Base-by-base conservation (phyloP, 2,113 vertebrate species). In the Azemiops feae region DNA sequence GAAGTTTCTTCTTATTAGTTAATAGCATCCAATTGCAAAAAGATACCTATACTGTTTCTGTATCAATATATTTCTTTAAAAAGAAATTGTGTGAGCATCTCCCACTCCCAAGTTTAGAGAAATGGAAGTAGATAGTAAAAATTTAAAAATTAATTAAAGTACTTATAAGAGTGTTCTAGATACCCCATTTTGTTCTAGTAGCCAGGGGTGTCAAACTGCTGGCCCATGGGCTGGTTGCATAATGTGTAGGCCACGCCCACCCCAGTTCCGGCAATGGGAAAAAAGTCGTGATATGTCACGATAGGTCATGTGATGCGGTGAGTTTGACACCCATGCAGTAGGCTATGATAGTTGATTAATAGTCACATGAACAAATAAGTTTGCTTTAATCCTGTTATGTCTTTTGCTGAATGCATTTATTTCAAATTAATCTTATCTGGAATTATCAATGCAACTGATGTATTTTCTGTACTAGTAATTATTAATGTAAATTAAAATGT, bases 301-400 rank as follows among this genome's bases (percentile, higher is more conserved):
- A 50, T 8, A 50, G 0, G 8, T 50, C 47, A 50, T 8, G 8
- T 50, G 47, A 50, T 9, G 47, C 8, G 1, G 8, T 9, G 8
- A 9, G 8, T 50, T 50, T 50, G 47, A 50, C 47, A 50, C 47
- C 8, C 8, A 1, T 50, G 7, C 95, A 92, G 50, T 94, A 92
- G 92, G n/a, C 94, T 92, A 55, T 55, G 23, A 89, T 27, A 14
- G 7, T 57, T 89, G 69, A 43, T 52, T 87, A 93, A 18, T 87
- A 34, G 90, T 85, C 20, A 47, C 58, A 23, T 87, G 54, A 87
- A 60, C 25, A 85, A 18, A 27, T 23, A 88, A 81, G 43, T 89
- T 95, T 93, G n/a, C 90, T 93, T 86, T 92, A 81, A 22, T 43
- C 34, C 18, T 88, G 92, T 50, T 86, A 0, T 85, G 10, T n/a